Conservation (phyloP, 2,113 vertebrate species). For the Peromyscus polionotus region DNA sequence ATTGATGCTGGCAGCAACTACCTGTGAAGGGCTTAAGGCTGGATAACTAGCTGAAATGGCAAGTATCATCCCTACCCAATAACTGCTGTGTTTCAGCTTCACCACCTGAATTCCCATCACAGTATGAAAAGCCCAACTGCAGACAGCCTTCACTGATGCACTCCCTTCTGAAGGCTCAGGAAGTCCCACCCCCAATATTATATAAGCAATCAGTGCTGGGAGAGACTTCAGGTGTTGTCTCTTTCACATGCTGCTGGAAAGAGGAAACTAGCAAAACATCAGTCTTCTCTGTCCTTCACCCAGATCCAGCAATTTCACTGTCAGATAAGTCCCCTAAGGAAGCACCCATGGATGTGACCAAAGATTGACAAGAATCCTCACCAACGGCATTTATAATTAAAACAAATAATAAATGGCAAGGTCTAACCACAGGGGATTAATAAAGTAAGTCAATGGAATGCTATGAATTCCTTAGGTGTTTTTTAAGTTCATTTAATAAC, state of each 20-base stretch:
- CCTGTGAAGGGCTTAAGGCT: not conserved
- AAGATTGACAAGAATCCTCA: conserved; percentile 44
- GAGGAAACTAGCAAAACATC: not conserved
- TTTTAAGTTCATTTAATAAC: conserved; percentile 44
- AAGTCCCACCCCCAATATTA: not conserved
- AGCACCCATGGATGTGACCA: conserved; percentile 22
- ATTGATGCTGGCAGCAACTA: not conserved
- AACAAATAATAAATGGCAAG: not conserved
- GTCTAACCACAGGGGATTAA: not conserved
- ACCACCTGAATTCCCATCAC: not conserved
- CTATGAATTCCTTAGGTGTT: not conserved
- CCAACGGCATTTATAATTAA: not conserved
- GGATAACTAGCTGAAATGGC: not conserved
- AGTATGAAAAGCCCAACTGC: not conserved
- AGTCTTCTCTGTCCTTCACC: not conserved
- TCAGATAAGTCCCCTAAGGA: conserved; percentile 18
- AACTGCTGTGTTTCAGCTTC: not conserved
- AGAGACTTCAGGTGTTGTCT: not conserved
- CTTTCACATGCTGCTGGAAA: not conserved
- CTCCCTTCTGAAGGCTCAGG: not conserved
- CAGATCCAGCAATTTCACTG: conserved; percentile 11
- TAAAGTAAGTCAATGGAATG: conserved; percentile 45
- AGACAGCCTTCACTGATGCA: not conserved
- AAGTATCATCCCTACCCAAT: not conserved
- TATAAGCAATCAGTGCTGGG: not conserved